Percentiles rank a stretch among this genome's conserved stretches.
Evolutionary conservation across 2,113 vertebrate species (phyloP).

Genomic region (Xyrauchen texanus): DNA sequence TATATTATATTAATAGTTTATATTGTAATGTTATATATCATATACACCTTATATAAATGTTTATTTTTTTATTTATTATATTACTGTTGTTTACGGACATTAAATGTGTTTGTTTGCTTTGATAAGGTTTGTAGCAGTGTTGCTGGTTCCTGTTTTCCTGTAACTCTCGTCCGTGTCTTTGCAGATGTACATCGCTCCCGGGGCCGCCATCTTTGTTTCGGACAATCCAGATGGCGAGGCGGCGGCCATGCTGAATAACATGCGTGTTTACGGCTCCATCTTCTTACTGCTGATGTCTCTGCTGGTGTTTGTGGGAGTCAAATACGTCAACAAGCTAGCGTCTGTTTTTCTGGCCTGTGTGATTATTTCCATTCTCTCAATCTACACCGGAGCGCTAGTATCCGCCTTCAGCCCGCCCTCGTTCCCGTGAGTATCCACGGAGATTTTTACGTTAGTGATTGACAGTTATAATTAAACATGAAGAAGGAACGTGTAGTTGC

Average conservation of each 20-base stretch:
- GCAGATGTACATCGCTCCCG: slow-evolving; percentile 84
- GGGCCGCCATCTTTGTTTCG: slow-evolving; percentile 80
- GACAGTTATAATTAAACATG: too few relatives aligned
- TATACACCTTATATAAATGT: too few relatives aligned
- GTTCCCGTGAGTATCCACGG: slow-evolving; percentile 77
- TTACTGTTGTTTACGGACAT: too few relatives aligned
- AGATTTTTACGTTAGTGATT: too few relatives aligned
- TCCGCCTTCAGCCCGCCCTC: slow-evolving; percentile 82
- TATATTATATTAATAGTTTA: too few relatives aligned
- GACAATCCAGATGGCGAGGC: slow-evolving; percentile 71
- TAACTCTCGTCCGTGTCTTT: not conserved
- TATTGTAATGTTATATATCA: too few relatives aligned
- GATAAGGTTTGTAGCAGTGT: too few relatives aligned
- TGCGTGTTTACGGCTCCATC: slow-evolving; percentile 88
- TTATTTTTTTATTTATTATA: too few relatives aligned
- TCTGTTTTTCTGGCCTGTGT: slow-evolving; percentile 89
- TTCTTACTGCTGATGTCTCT: slow-evolving; percentile 85
- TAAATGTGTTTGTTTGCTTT: too few relatives aligned
- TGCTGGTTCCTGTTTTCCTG: not conserved
- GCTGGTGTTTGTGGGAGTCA: slow-evolving; percentile 88
- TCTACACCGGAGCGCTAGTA: slow-evolving; percentile 85
- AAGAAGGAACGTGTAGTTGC: too few relatives aligned
- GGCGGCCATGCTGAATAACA: slow-evolving; percentile 87
- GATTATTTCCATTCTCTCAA: slow-evolving; percentile 87
- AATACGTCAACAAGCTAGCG: slow-evolving; percentile 92